Percentiles rank a stretch among this genome's conserved stretches.
Evolutionary conservation across 2,113 vertebrate species (phyloP).

Genomic region (Carassius auratus): DNA sequence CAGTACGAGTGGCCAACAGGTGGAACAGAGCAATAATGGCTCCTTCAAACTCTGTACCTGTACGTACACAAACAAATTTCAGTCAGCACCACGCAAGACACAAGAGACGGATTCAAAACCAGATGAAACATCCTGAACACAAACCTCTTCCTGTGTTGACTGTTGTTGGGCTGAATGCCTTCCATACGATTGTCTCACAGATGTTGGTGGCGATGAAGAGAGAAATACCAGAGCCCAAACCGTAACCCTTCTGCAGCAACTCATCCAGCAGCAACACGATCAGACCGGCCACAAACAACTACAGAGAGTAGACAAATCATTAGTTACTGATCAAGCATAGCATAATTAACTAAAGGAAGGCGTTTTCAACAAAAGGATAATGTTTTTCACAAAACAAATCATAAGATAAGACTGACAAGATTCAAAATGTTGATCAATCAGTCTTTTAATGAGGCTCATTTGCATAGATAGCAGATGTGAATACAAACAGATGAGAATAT

Average conservation of each 20-base stretch:
- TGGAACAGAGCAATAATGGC: conserved; percentile 98
- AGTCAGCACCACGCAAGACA: neutral
- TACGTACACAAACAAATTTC: conserved; percentile 32
- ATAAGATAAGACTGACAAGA: neutral
- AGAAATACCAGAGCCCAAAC: conserved; percentile 94
- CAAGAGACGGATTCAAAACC: neutral
- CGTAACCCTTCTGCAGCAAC: conserved; percentile 96
- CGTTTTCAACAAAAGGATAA: neutral
- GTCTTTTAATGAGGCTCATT: neutral
- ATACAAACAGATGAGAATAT: neutral
- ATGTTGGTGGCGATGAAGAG: conserved; percentile 99
- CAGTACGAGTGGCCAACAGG: conserved; percentile 93
- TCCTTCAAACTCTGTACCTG: conserved; percentile 98
- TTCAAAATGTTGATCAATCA: neutral
- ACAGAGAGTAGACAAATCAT: conserved; percentile 13
- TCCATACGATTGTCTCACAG: conserved; percentile 99
- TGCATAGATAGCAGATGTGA: neutral
- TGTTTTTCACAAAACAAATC: neutral
- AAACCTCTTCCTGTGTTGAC: conserved; percentile 98
- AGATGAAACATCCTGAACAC: neutral
- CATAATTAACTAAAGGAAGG: neutral
- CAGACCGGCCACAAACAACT: conserved; percentile 97
- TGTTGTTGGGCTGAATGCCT: conserved; percentile 97
- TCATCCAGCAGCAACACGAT: conserved; percentile 97
- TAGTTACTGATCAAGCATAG: neutral